Conservation (phyloP, 2,797 vertebrate genomes). For the Atherinosoma microstoma region DNA sequence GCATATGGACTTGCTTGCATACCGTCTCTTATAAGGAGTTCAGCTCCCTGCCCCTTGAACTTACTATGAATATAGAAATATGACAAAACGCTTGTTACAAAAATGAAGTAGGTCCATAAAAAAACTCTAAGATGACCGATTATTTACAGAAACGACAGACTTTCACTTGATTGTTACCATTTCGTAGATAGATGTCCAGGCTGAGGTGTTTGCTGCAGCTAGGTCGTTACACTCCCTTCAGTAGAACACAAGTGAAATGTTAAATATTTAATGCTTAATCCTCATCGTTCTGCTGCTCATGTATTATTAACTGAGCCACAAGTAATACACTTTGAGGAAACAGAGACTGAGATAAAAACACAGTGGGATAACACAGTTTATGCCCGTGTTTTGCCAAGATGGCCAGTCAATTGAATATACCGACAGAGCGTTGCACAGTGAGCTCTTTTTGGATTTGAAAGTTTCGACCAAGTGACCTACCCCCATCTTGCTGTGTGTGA, state of each 20-base stretch:
- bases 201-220: conserved; percentile 38
- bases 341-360: conserved; percentile 49
- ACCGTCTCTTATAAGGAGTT: conserved; percentile 75
- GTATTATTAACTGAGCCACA: conserved; percentile 74
- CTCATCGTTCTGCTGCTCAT: conserved; percentile 79
- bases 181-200: conserved; percentile 29
- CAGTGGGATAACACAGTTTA: conserved; percentile 21
- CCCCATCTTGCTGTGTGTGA: conserved; percentile 32
- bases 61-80: conserved; percentile 50
- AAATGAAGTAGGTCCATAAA: conserved; percentile 17
- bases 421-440: conserved; percentile 16
- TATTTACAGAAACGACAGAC: conserved; percentile 7
- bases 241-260: conserved; percentile 74
- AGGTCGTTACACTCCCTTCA: conserved; percentile 48
- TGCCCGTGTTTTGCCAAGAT: neutral
- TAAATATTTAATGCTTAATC: conserved; percentile 83
- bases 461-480: conserved; percentile 37
- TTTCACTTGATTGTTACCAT: conserved; percentile 22
- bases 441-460: conserved; percentile 27
- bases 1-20: conserved; percentile 51
- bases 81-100: conserved; percentile 44
- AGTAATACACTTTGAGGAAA: conserved; percentile 72
- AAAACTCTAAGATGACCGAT: conserved; percentile 5
- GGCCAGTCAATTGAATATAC: conserved; percentile 1
- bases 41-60: conserved; percentile 40